phyloP scores from a whole-genome alignment of 1,140 invertebrate species.

The Pogonus chalceus region DNA sequence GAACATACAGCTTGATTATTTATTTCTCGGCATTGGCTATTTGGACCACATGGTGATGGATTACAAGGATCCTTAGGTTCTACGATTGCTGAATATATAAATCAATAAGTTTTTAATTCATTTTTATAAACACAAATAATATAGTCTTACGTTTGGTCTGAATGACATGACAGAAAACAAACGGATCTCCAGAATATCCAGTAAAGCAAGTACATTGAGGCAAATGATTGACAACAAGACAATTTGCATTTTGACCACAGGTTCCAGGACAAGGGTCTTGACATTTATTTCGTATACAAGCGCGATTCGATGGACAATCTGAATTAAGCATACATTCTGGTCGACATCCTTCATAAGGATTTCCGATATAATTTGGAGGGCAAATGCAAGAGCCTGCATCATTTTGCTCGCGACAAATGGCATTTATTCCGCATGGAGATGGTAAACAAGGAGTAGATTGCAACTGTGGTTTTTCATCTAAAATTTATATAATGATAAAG shows the following conservation, averaged over 20 bases:
- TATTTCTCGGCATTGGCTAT: conserved; percentile 43
- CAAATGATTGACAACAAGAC: conserved; percentile 72
- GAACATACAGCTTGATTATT: conserved; percentile 48
- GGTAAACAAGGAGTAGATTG: conserved; percentile 52
- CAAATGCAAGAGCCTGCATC: conserved; percentile 55
- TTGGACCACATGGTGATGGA: conserved; percentile 46
- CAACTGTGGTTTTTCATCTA: conserved; percentile 9
- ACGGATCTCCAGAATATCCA: conserved; percentile 70
- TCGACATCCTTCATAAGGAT: conserved; percentile 66
- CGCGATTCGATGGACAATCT: conserved; percentile 69
- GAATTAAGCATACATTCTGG: conserved; percentile 71
- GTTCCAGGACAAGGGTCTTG: conserved; percentile 68
- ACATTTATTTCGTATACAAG: conserved; percentile 71
- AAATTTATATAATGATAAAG: too few species aligned
- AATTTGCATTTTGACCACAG: conserved; percentile 71
- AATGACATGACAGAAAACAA: conserved; percentile 26
- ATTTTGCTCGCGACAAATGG: conserved; percentile 50
- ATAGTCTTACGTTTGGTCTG: not conserved
- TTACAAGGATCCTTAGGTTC: conserved; percentile 38
- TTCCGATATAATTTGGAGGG: conserved; percentile 57
- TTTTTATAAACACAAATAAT: not conserved
- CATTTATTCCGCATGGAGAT: conserved; percentile 66
- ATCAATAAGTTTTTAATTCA: not conserved
- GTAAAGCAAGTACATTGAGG: conserved; percentile 64
- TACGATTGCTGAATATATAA: conserved; percentile 11